Base-by-base conservation (phyloP, 2,888 invertebrate genomes). In the Dryadula phaetusa region DNA sequence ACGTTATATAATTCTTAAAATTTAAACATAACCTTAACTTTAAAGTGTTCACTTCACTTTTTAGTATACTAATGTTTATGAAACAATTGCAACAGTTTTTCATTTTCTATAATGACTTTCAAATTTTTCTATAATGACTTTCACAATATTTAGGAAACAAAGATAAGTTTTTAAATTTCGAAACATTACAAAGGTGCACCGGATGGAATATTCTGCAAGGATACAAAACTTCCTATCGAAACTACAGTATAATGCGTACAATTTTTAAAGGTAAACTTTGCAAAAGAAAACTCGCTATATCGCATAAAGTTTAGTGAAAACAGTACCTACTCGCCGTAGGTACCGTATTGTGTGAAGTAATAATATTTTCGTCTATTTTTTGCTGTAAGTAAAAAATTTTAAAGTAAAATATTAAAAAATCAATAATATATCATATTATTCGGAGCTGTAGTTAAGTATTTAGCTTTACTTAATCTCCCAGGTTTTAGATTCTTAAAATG, bases 161-260 rank as follows among this genome's bases (percentile, higher is more conserved):
- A 34, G n/a, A 7, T 18, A 10, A 34, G 34, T 34, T 53, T 34
- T 4, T 32, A 32, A 53, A 53, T 28, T 53, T 32, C 18, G 6
- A 3, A 34, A 32, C 49, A 32, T 34, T 34, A 53, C 53, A 32
- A 25, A 34, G 32, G 12, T 34, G 53, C 32, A 18, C 53, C 53
- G 34, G 34, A 28, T 32, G 53, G 34, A 18, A 22, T 53, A 32
- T 16, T n/a, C 18, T 53, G 16, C 53, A 53, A 53, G 47, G 37
- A 52, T 28, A 52, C n/a, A 53, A 34, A 53, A 53, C 18, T 53
- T 53, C 32, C 53, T 53, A 16, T 32, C 34, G 53, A 32, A 34
- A 18, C 52, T 25, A 16, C 25, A 28, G 12, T 49, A 49, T 49
- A 28, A 28, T 49, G 25, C 49, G 25, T 49, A 25, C n/a, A 49